Evolutionary conservation across 2,888 invertebrate species (phyloP).

Genomic region (Orchesella flavescens): DNA sequence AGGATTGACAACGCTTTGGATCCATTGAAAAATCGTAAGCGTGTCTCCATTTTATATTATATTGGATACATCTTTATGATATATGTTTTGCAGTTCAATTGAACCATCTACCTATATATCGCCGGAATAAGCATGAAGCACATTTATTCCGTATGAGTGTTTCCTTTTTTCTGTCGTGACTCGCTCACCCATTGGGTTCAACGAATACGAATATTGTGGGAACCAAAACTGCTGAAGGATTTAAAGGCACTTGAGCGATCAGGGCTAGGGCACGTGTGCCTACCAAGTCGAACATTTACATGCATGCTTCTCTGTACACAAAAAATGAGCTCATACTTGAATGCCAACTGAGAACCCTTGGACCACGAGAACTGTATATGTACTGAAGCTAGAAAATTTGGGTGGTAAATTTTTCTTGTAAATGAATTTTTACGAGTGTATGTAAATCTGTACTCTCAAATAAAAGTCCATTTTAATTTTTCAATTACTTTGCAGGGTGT

Average conservation of each 20-base stretch:
- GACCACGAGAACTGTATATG: too few species aligned
- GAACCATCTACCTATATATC: background rate
- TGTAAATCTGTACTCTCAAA: too few species aligned
- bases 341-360: too few species aligned
- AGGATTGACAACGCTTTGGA: slow-evolving; percentile 41
- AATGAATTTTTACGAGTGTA: too few species aligned
- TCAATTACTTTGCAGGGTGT: too few species aligned
- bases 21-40: slow-evolving; percentile 3
- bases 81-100: background rate
- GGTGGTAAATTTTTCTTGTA: too few species aligned
- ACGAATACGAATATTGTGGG: slow-evolving; percentile 23
- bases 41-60: background rate
- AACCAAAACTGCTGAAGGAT: slow-evolving; percentile 32
- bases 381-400: too few species aligned
- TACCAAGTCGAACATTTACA: background rate
- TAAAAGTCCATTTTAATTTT: too few species aligned
- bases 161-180: slow-evolving; percentile 2
- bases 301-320: background rate
- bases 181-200: slow-evolving; percentile 17
- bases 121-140: background rate
- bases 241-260: slow-evolving; percentile 39
- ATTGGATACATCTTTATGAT: slow-evolving; percentile 9
- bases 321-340: background rate
- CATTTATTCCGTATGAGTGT: background rate
- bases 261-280: background rate